A percentile compares a stretch with the other conserved stretches of the same genome.
Conservation (phyloP, 2,888 invertebrate species). For the Andrena minutula region DNA sequence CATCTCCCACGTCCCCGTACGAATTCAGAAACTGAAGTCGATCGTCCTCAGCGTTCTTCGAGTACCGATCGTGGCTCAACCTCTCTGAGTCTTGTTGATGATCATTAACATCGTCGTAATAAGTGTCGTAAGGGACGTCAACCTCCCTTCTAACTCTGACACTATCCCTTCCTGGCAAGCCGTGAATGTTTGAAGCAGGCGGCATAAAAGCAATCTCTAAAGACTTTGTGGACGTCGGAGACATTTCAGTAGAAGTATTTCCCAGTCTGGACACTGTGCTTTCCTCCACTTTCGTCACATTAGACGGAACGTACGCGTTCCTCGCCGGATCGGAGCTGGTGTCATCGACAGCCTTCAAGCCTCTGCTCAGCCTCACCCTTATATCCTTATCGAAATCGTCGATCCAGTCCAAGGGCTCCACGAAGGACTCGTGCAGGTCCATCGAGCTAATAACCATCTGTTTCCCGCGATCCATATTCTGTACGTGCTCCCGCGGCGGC, state of each 20-base stretch:
- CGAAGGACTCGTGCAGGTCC: conserved; percentile 74
- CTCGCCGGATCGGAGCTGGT: neutral
- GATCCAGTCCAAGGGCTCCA: conserved; percentile 70
- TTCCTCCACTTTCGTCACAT: neutral
- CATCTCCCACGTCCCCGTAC: neutral
- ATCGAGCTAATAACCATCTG: conserved; percentile 50
- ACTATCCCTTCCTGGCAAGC: neutral
- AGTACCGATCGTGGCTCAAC: neutral
- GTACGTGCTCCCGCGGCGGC: conserved; percentile 20
- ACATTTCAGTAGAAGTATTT: neutral
- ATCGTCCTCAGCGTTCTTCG: neutral
- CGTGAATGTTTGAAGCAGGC: neutral
- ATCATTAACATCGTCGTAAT: conserved; percentile 47
- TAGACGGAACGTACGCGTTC: neutral
- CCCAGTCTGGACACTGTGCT: neutral
- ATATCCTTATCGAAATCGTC: conserved; percentile 70
- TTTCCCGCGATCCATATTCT: conserved; percentile 46
- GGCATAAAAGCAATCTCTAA: neutral
- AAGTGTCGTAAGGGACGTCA: conserved; percentile 25
- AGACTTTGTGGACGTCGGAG: neutral
- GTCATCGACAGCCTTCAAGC: conserved; percentile 60
- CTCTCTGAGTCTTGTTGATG: conserved; percentile 21
- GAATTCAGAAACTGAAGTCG: conserved; percentile 5
- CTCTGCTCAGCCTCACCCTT: conserved; percentile 69
- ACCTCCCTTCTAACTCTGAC: conserved; percentile 34